Evolutionary conservation across 2,113 vertebrate genomes (phyloP).

Genomic region (Mungos mungo): DNA sequence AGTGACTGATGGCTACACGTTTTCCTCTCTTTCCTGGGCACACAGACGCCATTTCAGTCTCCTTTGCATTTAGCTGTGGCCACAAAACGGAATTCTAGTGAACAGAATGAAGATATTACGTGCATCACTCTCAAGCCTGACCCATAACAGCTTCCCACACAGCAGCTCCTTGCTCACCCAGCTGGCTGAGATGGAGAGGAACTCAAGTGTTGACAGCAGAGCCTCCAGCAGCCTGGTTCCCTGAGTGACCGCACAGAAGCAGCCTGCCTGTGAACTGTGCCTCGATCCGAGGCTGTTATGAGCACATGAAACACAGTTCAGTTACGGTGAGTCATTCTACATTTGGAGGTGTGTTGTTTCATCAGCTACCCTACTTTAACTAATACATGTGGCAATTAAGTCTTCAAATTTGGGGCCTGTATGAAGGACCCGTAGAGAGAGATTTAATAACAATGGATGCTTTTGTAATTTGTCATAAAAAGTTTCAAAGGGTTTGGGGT

Average conservation of each 20-base stretch:
- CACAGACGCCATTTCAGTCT: background rate
- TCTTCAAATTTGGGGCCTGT: background rate
- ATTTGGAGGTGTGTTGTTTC: background rate
- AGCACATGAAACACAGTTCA: background rate
- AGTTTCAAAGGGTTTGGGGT: background rate
- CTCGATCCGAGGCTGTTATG: background rate
- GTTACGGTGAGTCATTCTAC: background rate
- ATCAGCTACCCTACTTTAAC: background rate
- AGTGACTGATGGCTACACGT: background rate
- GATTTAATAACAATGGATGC: background rate
- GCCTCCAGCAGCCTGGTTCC: background rate
- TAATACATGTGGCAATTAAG: background rate
- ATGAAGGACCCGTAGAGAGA: background rate
- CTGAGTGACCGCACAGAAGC: background rate
- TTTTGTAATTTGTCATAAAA: background rate
- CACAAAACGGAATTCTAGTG: background rate
- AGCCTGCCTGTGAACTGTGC: background rate
- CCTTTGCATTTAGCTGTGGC: background rate
- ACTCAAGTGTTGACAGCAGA: background rate
- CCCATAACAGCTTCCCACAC: background rate
- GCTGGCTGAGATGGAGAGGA: background rate
- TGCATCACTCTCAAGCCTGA: background rate
- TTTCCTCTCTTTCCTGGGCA: background rate
- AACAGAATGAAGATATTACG: background rate
- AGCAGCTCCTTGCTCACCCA: background rate